Evolutionary conservation across 2,797 vertebrate genomes (phyloP).

Genomic region (Myiothlypis chrysogaster): DNA sequence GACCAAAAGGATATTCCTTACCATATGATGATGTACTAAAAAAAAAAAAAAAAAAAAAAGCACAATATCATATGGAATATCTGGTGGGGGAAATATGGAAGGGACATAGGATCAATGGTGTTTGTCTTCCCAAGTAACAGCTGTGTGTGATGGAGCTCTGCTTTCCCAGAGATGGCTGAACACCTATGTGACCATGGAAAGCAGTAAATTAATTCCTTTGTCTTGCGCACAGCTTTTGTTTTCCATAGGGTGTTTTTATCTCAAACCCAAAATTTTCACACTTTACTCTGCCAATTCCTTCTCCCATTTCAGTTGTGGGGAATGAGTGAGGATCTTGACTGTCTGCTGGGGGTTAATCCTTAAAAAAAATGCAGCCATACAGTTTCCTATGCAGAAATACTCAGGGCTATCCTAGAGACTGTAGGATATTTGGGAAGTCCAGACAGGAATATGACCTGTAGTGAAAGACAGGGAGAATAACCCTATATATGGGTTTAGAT

Average conservation of each 20-base stretch:
- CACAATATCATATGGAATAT: background rate
- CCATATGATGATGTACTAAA: background rate
- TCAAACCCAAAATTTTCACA: background rate
- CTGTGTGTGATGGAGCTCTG: fast-evolving
- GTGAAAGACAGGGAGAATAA: background rate
- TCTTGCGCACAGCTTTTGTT: background rate
- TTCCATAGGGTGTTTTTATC: background rate
- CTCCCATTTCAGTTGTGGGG: background rate
- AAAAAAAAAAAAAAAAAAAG: background rate
- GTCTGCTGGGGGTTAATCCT: background rate
- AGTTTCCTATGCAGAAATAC: background rate
- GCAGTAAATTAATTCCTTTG: background rate
- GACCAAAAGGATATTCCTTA: background rate
- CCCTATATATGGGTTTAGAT: background rate
- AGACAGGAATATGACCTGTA: background rate
- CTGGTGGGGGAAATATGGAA: background rate
- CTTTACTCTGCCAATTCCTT: background rate
- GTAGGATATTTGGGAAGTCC: background rate
- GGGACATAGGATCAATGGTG: fast-evolving
- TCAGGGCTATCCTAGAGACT: background rate
- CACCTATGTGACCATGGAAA: fast-evolving
- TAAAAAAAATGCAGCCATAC: background rate
- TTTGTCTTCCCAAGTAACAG: background rate
- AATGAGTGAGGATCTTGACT: background rate
- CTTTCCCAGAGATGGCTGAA: background rate